Evolutionary conservation across 2,113 vertebrate genomes (phyloP).

Genomic region (Neodontobutis hainanensis): DNA sequence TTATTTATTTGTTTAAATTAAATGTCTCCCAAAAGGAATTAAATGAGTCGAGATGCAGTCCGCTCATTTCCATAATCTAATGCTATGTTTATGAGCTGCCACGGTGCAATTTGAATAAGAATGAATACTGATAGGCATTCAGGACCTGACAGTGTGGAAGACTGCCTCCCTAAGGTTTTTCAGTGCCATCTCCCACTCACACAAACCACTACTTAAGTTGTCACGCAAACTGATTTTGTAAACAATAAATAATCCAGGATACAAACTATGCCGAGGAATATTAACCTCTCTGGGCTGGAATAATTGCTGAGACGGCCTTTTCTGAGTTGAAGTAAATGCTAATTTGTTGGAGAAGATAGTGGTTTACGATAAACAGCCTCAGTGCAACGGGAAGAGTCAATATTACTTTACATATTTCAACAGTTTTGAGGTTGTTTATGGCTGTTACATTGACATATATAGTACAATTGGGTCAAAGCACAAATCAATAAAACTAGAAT

Average conservation of each 20-base stretch:
- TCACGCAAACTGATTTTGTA: conserved; percentile 6
- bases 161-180: conserved; percentile 58
- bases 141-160: conserved; percentile 45
- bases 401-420: neutral
- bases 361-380: neutral
- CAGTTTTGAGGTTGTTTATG: neutral
- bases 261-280: conserved; percentile 8
- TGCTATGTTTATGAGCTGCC: conserved; percentile 74
- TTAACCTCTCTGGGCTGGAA: conserved; percentile 10
- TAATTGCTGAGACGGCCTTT: conserved; percentile 15
- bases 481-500: too few relatives aligned
- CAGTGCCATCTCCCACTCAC: conserved; percentile 27
- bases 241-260: conserved; percentile 36
- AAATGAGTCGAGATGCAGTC: conserved; percentile 72
- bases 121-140: conserved; percentile 62
- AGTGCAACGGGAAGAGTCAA: neutral
- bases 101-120: conserved; percentile 71
- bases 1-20: conserved; percentile 83
- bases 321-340: neutral
- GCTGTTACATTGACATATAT: too few relatives aligned
- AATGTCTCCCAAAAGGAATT: conserved; percentile 80
- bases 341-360: neutral
- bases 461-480: too few relatives aligned
- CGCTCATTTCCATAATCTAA: conserved; percentile 83
- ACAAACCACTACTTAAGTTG: conserved; percentile 15